Base-by-base conservation (phyloP, 2,113 vertebrate genomes). In the Poicephalus gulielmi region DNA sequence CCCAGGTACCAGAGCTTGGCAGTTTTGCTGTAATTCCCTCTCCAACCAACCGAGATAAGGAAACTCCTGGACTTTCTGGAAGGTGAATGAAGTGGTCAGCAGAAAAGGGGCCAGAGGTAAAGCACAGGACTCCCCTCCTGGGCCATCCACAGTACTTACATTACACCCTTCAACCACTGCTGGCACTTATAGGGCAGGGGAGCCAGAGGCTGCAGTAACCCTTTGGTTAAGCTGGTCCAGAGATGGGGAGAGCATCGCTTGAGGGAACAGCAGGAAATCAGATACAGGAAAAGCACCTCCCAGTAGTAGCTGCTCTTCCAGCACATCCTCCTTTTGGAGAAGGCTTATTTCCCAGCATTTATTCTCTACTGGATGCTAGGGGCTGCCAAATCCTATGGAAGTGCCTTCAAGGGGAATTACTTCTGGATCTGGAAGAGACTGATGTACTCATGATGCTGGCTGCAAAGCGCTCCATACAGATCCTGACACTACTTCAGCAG, bases 371-470 rank as follows among this genome's bases (percentile, higher is more conserved):
- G 28, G 60, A 27, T 18, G 44, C 22, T 27, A 41, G n/a, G 35
- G 59, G 50, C 6, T 33, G 59, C 16, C 22, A n/a, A 31, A 31
- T 13, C 28, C 8, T 3, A 37, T 0, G 10, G 70, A n/a, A 30
- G 33, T 0, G 11, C n/a, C 76, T 55, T 43, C 49, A 9, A 69
- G 70, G 11, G 60, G 66, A 10, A 67, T 30, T 28, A 6, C 22
- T 35, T 7, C 59, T 41, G 44, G 44, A 22, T 5, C 39, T 7
- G 15, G 67, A 24, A 33, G 44, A 33, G 27, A 1, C 10, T 0
- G 7, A 41, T 13, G 17, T 18, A 10, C 44, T 46, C 4, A 9
- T 20, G 4, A 13, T 2, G 0, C 22, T 1, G 1, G 30, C 85
- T 18, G 27, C 8, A 8, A 9, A 3, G 7, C 13, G 0, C 66